Percentiles rank a stretch among this genome's conserved stretches.
Conservation (phyloP, 1,140 invertebrate species). For the Eumaeus atala region DNA sequence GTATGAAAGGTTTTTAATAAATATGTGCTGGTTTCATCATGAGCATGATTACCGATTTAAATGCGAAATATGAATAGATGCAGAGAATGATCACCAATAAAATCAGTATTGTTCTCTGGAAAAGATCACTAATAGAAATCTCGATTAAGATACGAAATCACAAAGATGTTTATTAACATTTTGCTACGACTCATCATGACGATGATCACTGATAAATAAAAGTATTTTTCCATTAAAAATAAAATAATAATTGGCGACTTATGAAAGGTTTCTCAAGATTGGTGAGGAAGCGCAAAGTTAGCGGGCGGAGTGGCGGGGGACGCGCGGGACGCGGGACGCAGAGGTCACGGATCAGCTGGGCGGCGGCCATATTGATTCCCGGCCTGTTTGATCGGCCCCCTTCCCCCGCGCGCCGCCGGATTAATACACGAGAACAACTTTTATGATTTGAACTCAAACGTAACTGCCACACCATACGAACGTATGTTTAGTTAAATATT, state of each 20-base stretch:
- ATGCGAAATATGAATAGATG: no score
- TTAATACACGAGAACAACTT: conserved; percentile 70
- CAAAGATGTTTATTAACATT: no score
- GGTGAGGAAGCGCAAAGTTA: conserved; percentile 45
- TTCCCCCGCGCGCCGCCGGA: conserved; percentile 37
- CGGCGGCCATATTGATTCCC: conserved; percentile 71
- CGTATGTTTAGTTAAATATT: no score
- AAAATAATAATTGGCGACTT: conserved; percentile 11
- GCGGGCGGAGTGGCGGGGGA: conserved; percentile 32
- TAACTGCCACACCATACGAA: conserved; percentile 27
- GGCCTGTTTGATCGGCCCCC: conserved; percentile 68
- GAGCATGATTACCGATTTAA: no score
- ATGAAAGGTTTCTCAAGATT: conserved; percentile 26
- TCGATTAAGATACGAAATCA: no score
- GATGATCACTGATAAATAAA: not conserved
- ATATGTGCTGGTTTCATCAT: no score
- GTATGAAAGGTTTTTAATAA: no score
- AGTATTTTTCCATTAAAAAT: conserved; percentile 3
- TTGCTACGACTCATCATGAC: no score
- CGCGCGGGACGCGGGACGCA: conserved; percentile 38
- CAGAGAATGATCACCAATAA: no score
- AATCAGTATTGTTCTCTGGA: no score
- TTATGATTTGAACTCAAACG: conserved; percentile 71
- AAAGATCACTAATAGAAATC: no score
- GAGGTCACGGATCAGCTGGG: conserved; percentile 72